Percentiles rank a stretch among this genome's conserved stretches.
Conservation (phyloP, 2,888 invertebrate genomes). For the Hirtodrosophila histrioides region DNA sequence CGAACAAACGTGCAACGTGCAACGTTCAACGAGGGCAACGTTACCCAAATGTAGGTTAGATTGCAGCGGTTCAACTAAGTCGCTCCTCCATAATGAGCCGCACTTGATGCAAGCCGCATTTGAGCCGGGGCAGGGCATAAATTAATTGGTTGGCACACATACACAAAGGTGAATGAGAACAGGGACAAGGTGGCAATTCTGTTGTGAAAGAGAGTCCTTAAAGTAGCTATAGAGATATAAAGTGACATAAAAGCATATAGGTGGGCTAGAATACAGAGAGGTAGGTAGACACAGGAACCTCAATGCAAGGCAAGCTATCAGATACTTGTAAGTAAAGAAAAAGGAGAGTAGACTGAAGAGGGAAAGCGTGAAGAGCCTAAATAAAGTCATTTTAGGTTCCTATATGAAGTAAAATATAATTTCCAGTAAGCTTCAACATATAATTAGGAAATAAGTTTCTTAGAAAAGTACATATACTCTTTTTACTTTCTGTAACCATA, state of each 20-base stretch:
- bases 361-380: no score
- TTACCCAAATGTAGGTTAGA: constrained; percentile 63
- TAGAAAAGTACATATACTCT: no score
- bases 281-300: no score
- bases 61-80: constrained; percentile 38
- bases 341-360: no score
- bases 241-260: background rate
- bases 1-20: constrained; percentile 2
- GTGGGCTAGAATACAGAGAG: background rate
- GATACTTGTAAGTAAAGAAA: no score
- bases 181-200: constrained; percentile 47
- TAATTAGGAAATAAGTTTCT: no score
- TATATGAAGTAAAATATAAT: no score
- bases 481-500: no score
- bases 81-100: constrained; percentile 47
- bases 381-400: no score
- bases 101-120: constrained; percentile 50
- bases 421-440: no score
- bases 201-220: constrained; percentile 20
- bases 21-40: constrained; percentile 41
- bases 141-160: constrained; percentile 53
- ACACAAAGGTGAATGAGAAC: constrained; percentile 26
- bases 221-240: constrained; percentile 14
- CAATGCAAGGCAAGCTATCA: no score
- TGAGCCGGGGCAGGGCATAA: constrained; percentile 54